A percentile compares a stretch with the other conserved stretches of the same genome.
Conservation (phyloP, 2,113 vertebrate genomes). For the Oreotrochilus melanogaster region DNA sequence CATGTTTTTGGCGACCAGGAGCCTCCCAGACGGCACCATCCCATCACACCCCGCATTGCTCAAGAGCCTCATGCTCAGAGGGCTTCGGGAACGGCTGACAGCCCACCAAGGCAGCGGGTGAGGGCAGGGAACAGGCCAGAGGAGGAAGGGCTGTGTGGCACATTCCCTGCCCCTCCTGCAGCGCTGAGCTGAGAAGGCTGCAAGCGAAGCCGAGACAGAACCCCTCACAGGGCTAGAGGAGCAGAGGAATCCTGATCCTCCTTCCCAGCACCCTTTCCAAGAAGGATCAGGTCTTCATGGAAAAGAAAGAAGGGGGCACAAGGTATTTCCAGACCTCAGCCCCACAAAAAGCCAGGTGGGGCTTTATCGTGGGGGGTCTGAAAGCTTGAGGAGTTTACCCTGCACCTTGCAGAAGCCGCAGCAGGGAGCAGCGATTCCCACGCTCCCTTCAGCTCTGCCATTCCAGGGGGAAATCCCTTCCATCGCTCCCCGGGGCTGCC, state of each 20-base stretch:
- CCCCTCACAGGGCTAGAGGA: not conserved
- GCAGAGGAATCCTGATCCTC: not conserved
- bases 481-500: not conserved
- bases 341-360: not conserved
- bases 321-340: not conserved
- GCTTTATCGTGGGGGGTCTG: not conserved
- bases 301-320: not conserved
- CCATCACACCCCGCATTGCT: not conserved
- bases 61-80: accelerated
- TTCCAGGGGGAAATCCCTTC: too few species aligned
- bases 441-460: accelerated
- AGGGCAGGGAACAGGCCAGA: too few species aligned
- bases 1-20: not conserved
- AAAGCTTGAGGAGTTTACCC: too few species aligned
- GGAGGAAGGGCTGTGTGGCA: not conserved
- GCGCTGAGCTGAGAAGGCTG: not conserved
- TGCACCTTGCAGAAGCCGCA: not conserved
- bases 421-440: not conserved
- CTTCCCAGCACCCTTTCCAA: not conserved
- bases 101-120: not conserved
- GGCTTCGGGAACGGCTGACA: not conserved
- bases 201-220: not conserved
- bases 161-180: not conserved
- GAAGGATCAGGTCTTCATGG: not conserved
- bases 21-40: not conserved